A percentile compares a stretch with the other conserved stretches of the same genome.
These are phyloP conservation scores for Porites divaricata DNA, from an alignment of 92 coral and sea anemone genomes.

Conservation along the genomic window DNA sequence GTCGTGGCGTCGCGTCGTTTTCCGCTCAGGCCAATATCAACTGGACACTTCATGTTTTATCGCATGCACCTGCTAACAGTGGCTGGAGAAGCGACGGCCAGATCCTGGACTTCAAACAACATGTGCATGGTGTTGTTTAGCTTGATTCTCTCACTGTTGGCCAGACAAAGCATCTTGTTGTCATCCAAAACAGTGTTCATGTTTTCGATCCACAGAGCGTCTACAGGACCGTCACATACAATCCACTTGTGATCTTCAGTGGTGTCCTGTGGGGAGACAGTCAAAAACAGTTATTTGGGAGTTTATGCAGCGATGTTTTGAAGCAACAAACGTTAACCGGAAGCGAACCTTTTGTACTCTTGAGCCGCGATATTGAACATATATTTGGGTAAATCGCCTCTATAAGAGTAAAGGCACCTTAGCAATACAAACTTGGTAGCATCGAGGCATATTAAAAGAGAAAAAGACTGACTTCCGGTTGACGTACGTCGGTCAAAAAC, in stretches of 20 bases:
- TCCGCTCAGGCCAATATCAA: too few species aligned
- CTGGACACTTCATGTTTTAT: too few species aligned
- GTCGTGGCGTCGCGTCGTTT: not conserved
- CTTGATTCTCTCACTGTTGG: slow-evolving; percentile 98
- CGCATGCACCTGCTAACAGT: slow-evolving; percentile 88
- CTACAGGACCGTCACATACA: slow-evolving; percentile 98
- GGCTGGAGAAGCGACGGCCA: slow-evolving; percentile 99
- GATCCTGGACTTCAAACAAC: slow-evolving; percentile 99
- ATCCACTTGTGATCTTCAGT: slow-evolving; percentile 97
- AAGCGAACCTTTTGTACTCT: too few species aligned
- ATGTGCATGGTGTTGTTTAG: slow-evolving; percentile 97
- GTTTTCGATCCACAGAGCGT: slow-evolving; percentile 98
- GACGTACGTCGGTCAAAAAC: too few species aligned
- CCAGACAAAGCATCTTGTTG: slow-evolving; percentile 97
- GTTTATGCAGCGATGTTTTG: too few species aligned
- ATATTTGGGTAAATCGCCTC: too few species aligned
- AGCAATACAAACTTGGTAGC: too few species aligned
- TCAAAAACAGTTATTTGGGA: too few species aligned
- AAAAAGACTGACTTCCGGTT: too few species aligned
- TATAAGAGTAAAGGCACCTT: not conserved
- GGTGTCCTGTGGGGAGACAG: slow-evolving; percentile 72
- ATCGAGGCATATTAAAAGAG: too few species aligned
- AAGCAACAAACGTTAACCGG: too few species aligned
- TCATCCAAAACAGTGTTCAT: slow-evolving; percentile 99
- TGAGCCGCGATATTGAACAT: too few species aligned